Base-by-base conservation (phyloP, 2,888 invertebrate genomes). In the Rhimphoctona megacephalus region DNA sequence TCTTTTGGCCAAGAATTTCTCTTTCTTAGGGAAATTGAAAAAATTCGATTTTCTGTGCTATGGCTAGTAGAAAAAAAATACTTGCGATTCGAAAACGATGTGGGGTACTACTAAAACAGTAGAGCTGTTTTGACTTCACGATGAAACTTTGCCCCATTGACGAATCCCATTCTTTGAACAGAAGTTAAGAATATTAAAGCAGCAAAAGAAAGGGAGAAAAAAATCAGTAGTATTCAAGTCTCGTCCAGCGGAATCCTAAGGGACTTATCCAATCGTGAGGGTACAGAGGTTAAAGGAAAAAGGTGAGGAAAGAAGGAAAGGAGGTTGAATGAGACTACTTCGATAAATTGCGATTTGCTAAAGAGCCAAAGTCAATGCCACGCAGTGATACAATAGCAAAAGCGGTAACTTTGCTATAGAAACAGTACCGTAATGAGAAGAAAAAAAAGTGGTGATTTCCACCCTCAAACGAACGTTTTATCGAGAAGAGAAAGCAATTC, bases 261-360 rank as follows among this genome's bases (percentile, higher is more conserved):
- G 64, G 72, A 83, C 70, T 72, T 30, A 36, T 69, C 19, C 67
- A 25, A 80, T 66, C 22, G 19, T 43, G 67, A 61, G 25, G 61
- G 39, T 49, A 4, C 19, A 0, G 39, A 36, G 39, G 70, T 39
- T 61, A 61, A 61, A 22, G 73, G 52, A 73, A 73, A 66, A 64
- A 67, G 54, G 61, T 46, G 39, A 67, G 22, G 49, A 39, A 52
- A 25, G 43, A 14, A 72, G 25, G 19, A 70, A 46, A 64, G 17
- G 43, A 49, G 30, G 67, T 33, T 61, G 19, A 36, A 57, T 57
- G 22, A 22, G 30, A 43, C 39, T 74, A 80, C 81, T 77, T 14
- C 64, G 73, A 83, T 81, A 74, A 86, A 81, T 86, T 81, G 70
- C 57, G 77, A 83, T 80, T 80, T 54, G 66, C 80, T 54, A 43